Conservation (phyloP, 2,888 invertebrate species). For the Lasioglossum vierecki region DNA sequence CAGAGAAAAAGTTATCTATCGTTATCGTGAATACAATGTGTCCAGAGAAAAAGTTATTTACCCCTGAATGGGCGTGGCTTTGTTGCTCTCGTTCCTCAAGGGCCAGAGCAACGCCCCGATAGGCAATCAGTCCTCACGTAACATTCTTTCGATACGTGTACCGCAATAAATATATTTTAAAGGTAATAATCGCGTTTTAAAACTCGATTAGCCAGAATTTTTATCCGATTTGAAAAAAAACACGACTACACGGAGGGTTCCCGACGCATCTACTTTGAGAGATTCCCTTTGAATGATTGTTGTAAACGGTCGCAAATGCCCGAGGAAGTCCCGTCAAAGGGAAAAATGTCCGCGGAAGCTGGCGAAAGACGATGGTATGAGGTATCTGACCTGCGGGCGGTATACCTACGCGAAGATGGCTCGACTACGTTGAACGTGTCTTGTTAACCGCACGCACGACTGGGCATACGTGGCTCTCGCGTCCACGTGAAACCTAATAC, state of each 20-base stretch:
- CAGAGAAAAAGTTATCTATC: not conserved
- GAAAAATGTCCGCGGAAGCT: slow-evolving; percentile 10
- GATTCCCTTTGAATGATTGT: not conserved
- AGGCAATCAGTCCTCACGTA: not conserved
- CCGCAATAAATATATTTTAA: too few species aligned
- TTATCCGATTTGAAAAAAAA: not conserved
- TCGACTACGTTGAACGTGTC: slow-evolving; percentile 68
- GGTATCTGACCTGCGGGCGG: slow-evolving; percentile 61
- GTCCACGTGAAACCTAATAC: slow-evolving; percentile 77
- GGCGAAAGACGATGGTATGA: slow-evolving; percentile 33
- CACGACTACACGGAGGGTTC: not conserved
- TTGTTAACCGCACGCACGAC: slow-evolving; percentile 77
- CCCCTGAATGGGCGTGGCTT: not conserved
- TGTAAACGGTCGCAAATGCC: not conserved
- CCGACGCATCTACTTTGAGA: not conserved
- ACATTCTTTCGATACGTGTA: not conserved
- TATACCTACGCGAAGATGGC: slow-evolving; percentile 67
- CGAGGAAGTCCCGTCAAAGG: not conserved
- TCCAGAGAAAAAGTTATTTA: not conserved
- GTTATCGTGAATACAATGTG: too few species aligned
- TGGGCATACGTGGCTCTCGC: slow-evolving; percentile 70
- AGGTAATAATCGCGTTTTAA: not conserved
- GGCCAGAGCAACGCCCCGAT: not conserved
- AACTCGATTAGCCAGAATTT: not conserved
- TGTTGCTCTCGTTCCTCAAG: not conserved